phyloP scores from a whole-genome alignment of 2,797 vertebrate genomes.

The Microcaecilia unicolor region DNA sequence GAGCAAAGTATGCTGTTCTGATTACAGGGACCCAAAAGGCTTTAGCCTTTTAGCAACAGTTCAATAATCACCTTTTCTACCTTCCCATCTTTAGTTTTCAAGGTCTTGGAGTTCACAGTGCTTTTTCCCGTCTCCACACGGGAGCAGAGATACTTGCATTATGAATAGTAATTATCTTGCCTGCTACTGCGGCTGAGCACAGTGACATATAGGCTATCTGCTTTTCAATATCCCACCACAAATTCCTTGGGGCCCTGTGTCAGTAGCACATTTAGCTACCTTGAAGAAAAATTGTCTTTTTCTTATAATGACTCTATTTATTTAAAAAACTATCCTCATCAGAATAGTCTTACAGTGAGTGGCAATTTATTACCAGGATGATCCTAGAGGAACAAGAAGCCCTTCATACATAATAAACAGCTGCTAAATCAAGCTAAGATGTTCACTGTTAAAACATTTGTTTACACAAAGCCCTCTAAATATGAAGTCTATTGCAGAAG shows the following conservation, averaged over 20 bases:
- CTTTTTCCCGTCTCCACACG: constrained; percentile 19
- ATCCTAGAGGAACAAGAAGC: background rate
- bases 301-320: constrained; percentile 16
- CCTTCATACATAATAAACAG: background rate
- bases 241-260: constrained; percentile 30
- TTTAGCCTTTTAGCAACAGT: constrained; percentile 29
- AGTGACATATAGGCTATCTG: constrained; percentile 10
- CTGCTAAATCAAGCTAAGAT: background rate
- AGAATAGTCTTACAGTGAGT: background rate
- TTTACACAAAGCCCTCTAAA: background rate
- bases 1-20: background rate
- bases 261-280: constrained; percentile 24
- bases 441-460: background rate
- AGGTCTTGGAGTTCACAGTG: constrained; percentile 30
- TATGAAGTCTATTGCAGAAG: no score
- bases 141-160: constrained; percentile 23
- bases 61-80: constrained; percentile 35
- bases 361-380: background rate
- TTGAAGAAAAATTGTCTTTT: constrained; percentile 18
- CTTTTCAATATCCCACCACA: constrained; percentile 15
- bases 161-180: constrained; percentile 39
- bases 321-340: constrained; percentile 2
- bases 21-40: constrained; percentile 14
- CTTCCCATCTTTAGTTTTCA: constrained; percentile 28
- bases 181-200: constrained; percentile 7